A percentile compares a stretch with the other conserved stretches of the same genome.
Conservation (phyloP, 2,113 vertebrate genomes). For the Ranitomeya imitator region DNA sequence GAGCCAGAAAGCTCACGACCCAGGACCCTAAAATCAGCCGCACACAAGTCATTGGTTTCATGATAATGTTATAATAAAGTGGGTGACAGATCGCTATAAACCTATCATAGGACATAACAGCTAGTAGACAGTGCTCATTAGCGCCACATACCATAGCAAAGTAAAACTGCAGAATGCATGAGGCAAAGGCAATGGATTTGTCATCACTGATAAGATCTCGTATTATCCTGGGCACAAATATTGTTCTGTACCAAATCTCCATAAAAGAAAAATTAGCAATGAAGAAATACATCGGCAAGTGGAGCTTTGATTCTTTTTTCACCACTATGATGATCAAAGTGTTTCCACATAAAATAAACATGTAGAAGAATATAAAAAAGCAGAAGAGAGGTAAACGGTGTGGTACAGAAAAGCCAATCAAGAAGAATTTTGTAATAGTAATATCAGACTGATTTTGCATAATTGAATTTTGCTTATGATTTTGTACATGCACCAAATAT, state of each 20-base stretch:
- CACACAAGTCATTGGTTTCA: slow-evolving; percentile 2
- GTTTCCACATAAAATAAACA: not conserved
- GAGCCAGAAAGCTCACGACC: not conserved
- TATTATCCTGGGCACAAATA: slow-evolving; percentile 26
- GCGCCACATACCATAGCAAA: slow-evolving; percentile 7
- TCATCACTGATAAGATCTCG: not conserved
- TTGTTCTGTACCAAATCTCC: slow-evolving; percentile 20
- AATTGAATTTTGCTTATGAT: not conserved
- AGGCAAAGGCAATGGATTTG: not conserved
- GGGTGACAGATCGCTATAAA: slow-evolving; percentile 29
- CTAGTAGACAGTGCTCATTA: slow-evolving; percentile 9
- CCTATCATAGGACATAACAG: slow-evolving; percentile 24
- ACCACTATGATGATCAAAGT: slow-evolving; percentile 4
- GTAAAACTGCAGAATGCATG: slow-evolving; percentile 20
- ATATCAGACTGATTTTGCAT: not conserved
- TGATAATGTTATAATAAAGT: not conserved
- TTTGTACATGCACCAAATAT: not conserved
- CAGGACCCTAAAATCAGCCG: not conserved
- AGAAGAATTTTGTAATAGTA: not conserved
- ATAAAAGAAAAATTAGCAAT: slow-evolving; percentile 29
- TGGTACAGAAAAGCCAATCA: slow-evolving; percentile 3
- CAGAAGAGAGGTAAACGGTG: not conserved
- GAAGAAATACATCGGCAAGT: slow-evolving; percentile 33
- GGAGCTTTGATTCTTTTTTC: not conserved
- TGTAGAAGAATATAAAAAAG: not conserved